A percentile compares a stretch with the other conserved stretches of the same genome.
Conservation (phyloP, 2,797 vertebrate species). For the Falco cherrug region DNA sequence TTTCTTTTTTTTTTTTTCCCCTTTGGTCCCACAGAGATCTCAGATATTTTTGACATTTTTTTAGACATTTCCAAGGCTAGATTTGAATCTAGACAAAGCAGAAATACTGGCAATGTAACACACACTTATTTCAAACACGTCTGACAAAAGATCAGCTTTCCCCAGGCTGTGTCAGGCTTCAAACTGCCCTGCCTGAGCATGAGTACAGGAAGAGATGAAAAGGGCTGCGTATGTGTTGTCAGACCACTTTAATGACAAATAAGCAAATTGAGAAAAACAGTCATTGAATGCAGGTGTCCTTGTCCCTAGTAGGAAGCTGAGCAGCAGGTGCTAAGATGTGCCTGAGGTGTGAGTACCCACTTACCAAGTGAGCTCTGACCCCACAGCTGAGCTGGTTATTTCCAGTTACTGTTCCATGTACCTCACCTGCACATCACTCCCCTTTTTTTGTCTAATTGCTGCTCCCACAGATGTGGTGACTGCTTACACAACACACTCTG, state of each 20-base stretch:
- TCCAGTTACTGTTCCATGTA: background rate
- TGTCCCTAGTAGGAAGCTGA: background rate
- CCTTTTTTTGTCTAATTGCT: background rate
- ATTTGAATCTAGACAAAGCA: background rate
- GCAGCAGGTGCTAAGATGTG: background rate
- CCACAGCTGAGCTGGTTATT: rapidly evolving
- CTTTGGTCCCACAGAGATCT: background rate
- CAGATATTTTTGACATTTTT: background rate
- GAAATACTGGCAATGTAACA: background rate
- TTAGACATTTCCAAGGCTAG: background rate
- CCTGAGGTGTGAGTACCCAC: background rate
- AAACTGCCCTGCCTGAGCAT: background rate
- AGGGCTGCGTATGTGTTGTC: background rate
- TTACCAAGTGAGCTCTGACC: background rate
- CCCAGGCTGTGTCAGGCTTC: background rate
- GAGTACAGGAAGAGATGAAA: background rate
- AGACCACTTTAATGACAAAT: background rate
- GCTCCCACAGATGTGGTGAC: background rate
- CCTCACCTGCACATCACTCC: background rate
- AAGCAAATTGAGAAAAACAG: background rate
- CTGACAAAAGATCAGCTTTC: background rate
- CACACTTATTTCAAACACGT: background rate
- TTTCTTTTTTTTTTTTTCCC: background rate
- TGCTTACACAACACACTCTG: background rate
- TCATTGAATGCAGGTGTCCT: background rate